Evolutionary conservation across 2,797 vertebrate genomes (phyloP).

Genomic region (Brachymystax lenok): DNA sequence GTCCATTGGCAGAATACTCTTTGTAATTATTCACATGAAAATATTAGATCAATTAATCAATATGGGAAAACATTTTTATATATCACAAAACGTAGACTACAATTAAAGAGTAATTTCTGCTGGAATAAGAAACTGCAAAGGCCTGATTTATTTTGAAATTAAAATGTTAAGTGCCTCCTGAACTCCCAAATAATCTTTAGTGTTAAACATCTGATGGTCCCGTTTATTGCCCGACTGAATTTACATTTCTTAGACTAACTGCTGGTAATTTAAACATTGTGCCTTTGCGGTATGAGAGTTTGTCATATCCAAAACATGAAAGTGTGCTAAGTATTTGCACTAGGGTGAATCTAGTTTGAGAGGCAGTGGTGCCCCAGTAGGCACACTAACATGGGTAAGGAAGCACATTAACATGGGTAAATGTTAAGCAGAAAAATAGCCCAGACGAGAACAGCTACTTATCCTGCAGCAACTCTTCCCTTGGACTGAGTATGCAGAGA

Average conservation of each 20-base stretch:
- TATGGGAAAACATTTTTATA: too few species aligned
- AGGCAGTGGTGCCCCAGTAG: slow-evolving; percentile 9
- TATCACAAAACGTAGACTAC: too few species aligned
- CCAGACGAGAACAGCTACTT: background rate
- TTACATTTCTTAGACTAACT: slow-evolving; percentile 5
- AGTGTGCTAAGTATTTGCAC: background rate
- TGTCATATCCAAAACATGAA: too few species aligned
- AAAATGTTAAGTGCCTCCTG: background rate
- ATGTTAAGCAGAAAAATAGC: background rate
- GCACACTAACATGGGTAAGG: background rate
- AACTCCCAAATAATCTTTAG: background rate
- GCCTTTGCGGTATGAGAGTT: too few species aligned
- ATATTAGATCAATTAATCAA: too few species aligned
- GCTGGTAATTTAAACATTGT: background rate
- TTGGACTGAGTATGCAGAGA: background rate
- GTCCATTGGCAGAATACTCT: too few species aligned
- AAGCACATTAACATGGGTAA: slow-evolving; percentile 10
- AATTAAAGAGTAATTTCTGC: too few species aligned
- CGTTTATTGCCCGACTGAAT: slow-evolving; percentile 4
- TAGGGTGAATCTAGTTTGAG: slow-evolving; percentile 18
- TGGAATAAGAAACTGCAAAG: background rate
- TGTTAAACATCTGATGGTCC: background rate
- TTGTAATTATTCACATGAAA: too few species aligned
- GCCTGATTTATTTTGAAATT: background rate
- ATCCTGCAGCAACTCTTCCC: background rate